Evolutionary conservation across 2,888 invertebrate genomes (phyloP).

Genomic region (Plutella xylostella): DNA sequence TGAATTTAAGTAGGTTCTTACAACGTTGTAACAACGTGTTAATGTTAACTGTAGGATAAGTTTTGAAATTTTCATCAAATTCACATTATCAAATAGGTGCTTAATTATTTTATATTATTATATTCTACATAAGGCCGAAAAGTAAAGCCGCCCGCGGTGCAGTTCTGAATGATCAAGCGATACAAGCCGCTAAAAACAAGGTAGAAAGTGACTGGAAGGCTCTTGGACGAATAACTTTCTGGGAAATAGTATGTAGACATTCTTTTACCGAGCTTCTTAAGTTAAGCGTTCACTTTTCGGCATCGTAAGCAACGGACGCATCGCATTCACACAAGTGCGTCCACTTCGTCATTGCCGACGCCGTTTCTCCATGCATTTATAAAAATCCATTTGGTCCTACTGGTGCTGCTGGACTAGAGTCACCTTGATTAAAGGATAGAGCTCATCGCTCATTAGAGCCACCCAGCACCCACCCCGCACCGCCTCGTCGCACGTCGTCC

Average conservation of each 20-base stretch:
- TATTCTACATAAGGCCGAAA: constrained; percentile 47
- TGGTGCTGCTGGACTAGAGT: not conserved
- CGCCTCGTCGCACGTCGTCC: no score
- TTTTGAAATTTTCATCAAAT: not conserved
- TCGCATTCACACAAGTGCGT: no score
- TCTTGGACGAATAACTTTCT: constrained; percentile 37
- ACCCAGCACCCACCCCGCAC: no score
- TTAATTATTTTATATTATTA: not conserved
- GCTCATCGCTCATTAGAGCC: no score
- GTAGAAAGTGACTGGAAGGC: constrained; percentile 29
- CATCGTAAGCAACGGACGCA: no score
- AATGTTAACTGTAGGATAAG: no score
- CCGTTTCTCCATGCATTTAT: not conserved
- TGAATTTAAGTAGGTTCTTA: not conserved
- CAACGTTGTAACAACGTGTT: no score
- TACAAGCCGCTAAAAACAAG: constrained; percentile 29
- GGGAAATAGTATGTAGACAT: constrained; percentile 38
- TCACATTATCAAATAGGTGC: not conserved
- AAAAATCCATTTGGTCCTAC: not conserved
- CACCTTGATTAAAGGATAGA: not conserved
- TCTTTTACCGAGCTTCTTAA: no score
- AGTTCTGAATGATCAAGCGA: constrained; percentile 48
- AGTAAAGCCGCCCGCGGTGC: constrained; percentile 68
- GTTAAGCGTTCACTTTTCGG: no score
- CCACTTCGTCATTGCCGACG: no score